A percentile compares a stretch with the other conserved stretches of the same genome.
Evolutionary conservation across 2,797 vertebrate species (phyloP).

Genomic region (Tragopan temminckii): DNA sequence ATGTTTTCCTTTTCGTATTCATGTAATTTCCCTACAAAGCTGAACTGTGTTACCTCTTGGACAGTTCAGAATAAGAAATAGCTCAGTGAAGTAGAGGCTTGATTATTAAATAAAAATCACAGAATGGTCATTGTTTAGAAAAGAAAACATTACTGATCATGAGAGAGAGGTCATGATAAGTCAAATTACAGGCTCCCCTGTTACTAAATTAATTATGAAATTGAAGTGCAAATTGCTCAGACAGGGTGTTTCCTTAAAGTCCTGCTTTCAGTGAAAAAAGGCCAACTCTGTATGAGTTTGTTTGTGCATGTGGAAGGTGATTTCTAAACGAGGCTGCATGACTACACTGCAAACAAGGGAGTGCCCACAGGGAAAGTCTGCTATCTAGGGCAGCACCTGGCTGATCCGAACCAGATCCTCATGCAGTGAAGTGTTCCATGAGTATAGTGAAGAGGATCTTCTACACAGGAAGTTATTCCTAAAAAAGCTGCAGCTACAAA

Average conservation of each 20-base stretch:
- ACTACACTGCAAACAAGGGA: slow-evolving; percentile 19
- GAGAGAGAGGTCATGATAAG: background rate
- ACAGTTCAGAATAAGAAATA: background rate
- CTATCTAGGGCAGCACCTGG: slow-evolving; percentile 60
- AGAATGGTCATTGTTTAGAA: background rate
- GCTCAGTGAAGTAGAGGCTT: background rate
- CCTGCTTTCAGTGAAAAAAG: slow-evolving; percentile 33
- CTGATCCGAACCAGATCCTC: slow-evolving; percentile 16
- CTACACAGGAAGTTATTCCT: background rate
- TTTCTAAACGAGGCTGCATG: slow-evolving; percentile 60
- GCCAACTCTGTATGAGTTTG: background rate
- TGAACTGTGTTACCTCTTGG: background rate
- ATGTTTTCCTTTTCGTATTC: background rate
- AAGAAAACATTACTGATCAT: background rate
- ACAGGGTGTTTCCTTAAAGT: background rate
- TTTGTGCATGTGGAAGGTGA: background rate
- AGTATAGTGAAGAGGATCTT: background rate
- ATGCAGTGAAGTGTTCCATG: background rate
- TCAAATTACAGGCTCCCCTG: background rate
- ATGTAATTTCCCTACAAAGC: background rate
- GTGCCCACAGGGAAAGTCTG: slow-evolving; percentile 27
- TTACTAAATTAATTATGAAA: background rate
- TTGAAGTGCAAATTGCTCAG: background rate
- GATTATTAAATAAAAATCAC: background rate
- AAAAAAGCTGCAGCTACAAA: background rate